Percentiles rank a stretch among this genome's conserved stretches.
Conservation (phyloP, 92 coral and sea anemone species). For the Diadumene lineata region DNA sequence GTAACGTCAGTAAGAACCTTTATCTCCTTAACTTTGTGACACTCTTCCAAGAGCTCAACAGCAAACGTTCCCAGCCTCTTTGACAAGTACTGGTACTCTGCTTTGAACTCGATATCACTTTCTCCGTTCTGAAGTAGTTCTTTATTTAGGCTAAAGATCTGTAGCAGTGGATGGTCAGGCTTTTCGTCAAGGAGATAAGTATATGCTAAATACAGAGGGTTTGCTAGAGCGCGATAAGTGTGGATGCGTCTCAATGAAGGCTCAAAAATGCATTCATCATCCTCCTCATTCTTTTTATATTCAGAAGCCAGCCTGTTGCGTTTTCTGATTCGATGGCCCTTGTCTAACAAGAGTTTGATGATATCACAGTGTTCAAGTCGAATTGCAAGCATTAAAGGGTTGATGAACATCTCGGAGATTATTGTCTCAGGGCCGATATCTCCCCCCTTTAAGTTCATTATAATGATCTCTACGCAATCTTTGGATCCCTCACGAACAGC, state of each 20-base stretch:
- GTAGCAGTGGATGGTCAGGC: constrained; percentile 50
- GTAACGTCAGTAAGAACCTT: constrained; percentile 43
- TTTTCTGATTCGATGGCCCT: constrained; percentile 9
- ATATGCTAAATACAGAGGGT: constrained; percentile 57
- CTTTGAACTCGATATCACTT: constrained; percentile 49
- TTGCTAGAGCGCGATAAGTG: constrained; percentile 58
- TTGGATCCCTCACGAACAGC: constrained; percentile 60
- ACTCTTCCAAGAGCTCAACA: constrained; percentile 56
- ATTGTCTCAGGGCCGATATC: constrained; percentile 49
- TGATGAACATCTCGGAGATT: constrained; percentile 24
- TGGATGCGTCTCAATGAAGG: constrained; percentile 45
- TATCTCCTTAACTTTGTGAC: constrained; percentile 58
- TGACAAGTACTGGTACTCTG: constrained; percentile 44
- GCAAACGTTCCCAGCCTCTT: constrained; percentile 50
- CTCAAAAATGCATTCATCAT: background rate
- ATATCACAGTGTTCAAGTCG: constrained; percentile 45
- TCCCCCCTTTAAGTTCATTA: too few relatives aligned
- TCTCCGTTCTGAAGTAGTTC: constrained; percentile 30
- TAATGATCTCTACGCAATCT: constrained; percentile 51
- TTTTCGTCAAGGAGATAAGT: constrained; percentile 29
- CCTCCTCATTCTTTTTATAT: background rate
- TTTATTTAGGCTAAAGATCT: constrained; percentile 34
- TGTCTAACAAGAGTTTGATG: constrained; percentile 33
- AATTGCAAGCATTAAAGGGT: constrained; percentile 52
- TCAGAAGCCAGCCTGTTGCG: too few relatives aligned